These are phyloP conservation scores for Syngnathus acus DNA, from an alignment of 2,797 vertebrate species.

Conservation along the genomic window DNA sequence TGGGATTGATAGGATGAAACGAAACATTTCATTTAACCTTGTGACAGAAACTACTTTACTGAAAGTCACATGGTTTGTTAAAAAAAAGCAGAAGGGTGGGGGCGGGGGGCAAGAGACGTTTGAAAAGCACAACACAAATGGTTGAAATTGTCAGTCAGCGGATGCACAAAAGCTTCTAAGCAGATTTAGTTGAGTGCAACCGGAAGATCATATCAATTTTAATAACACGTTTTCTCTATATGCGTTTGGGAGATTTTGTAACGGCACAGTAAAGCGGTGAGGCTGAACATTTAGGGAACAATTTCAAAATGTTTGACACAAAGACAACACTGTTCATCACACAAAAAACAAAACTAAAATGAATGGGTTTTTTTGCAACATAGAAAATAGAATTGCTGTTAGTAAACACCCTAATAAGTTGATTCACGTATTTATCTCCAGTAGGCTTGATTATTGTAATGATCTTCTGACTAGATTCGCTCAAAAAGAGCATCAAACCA, in stretches of 20 bases:
- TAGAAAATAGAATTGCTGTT: too few relatives aligned
- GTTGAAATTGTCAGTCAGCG: conserved; percentile 6
- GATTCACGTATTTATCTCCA: too few relatives aligned
- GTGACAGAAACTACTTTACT: conserved; percentile 26
- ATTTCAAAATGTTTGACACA: background rate
- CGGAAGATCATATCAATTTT: background rate
- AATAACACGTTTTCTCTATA: background rate
- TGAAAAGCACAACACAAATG: background rate
- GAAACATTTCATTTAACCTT: conserved; percentile 22
- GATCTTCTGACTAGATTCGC: too few relatives aligned
- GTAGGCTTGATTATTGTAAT: too few relatives aligned
- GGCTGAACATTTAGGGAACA: background rate
- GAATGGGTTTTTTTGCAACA: too few relatives aligned
- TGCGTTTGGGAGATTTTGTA: background rate
- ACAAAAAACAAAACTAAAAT: background rate
- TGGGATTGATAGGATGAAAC: background rate
- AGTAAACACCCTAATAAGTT: too few relatives aligned
- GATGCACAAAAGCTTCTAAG: conserved; percentile 3
- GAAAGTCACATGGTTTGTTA: conserved; percentile 12
- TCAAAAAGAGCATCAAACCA: too few relatives aligned
- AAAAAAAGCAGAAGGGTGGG: too few relatives aligned
- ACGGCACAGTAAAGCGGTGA: background rate
- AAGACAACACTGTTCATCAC: background rate
- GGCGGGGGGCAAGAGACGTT: background rate
- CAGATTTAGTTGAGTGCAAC: background rate